phyloP scores from a whole-genome alignment of 64 coral and sea anemone species.

The Platygyra sinensis region DNA sequence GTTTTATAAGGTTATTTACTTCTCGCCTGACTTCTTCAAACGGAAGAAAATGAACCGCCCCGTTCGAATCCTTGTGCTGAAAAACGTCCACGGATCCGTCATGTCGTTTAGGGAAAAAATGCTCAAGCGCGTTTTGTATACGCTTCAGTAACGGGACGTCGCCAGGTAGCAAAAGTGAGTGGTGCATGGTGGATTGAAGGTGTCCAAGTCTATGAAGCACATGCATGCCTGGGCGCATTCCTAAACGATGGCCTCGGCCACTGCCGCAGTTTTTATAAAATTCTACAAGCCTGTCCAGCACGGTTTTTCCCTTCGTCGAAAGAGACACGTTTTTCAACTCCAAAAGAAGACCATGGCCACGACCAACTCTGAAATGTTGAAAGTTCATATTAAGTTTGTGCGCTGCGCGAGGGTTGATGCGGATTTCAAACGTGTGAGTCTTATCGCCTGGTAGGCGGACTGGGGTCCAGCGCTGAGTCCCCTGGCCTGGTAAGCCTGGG shows the following conservation, averaged over 20 bases:
- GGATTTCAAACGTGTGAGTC: slow-evolving; percentile 14
- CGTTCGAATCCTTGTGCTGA: slow-evolving; percentile 17
- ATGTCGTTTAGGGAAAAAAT: slow-evolving; percentile 23
- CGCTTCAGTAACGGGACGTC: slow-evolving; percentile 11
- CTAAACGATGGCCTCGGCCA: not conserved
- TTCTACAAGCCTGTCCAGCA: not conserved
- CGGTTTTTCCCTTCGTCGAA: not conserved
- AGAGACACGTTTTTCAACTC: slow-evolving; percentile 23
- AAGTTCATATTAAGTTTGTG: not conserved
- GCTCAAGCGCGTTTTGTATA: slow-evolving; percentile 1
- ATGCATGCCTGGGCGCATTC: not conserved
- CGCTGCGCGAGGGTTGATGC: not conserved
- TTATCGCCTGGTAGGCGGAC: not conserved
- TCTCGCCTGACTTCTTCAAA: not conserved
- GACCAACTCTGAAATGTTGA: slow-evolving; percentile 14
- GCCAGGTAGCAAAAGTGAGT: slow-evolving; percentile 2
- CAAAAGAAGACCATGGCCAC: not conserved
- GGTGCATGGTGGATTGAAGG: not conserved
- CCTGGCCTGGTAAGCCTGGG: slow-evolving; percentile 2
- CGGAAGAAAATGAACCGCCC: slow-evolving; percentile 10
- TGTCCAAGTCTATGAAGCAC: not conserved
- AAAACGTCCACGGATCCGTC: slow-evolving; percentile 30
- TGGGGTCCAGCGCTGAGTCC: slow-evolving; percentile 17
- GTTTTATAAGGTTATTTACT: not conserved
- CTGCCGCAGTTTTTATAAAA: slow-evolving; percentile 20